Conservation (phyloP, 2,888 invertebrate species). For the Parnassius mnemosyne region DNA sequence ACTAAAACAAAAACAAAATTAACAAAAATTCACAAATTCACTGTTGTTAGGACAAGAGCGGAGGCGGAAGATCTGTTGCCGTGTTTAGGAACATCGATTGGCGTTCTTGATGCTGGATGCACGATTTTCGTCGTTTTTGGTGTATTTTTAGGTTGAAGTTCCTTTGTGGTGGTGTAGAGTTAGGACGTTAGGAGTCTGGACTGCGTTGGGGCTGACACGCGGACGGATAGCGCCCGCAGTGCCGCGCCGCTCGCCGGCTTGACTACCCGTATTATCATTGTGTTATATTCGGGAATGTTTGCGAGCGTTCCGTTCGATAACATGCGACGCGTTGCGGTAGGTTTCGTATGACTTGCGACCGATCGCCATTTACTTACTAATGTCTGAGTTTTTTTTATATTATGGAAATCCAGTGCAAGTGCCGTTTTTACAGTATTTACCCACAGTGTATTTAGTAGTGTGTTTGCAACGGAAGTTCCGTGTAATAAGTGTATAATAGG, state of each 20-base stretch:
- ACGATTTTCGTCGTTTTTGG: slow-evolving; percentile 38
- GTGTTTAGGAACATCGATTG: slow-evolving; percentile 77
- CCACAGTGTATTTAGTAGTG: slow-evolving; percentile 27
- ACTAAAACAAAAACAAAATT: slow-evolving; percentile 38
- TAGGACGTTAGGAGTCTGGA: slow-evolving; percentile 56
- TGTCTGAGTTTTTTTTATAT: slow-evolving; percentile 44
- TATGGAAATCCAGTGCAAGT: slow-evolving; percentile 30
- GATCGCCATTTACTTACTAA: slow-evolving; percentile 39
- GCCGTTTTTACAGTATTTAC: slow-evolving; percentile 30
- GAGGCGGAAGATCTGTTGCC: slow-evolving; percentile 74
- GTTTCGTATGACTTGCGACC: slow-evolving; percentile 49
- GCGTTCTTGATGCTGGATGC: slow-evolving; percentile 39
- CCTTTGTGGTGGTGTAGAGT: slow-evolving; percentile 41
- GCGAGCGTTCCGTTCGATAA: slow-evolving; percentile 45
- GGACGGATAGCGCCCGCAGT: slow-evolving; percentile 68
- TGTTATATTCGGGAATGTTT: slow-evolving; percentile 34
- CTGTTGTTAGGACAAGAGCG: slow-evolving; percentile 58
- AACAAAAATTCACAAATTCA: slow-evolving; percentile 60
- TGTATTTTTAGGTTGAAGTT: slow-evolving; percentile 37
- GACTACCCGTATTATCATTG: slow-evolving; percentile 47
- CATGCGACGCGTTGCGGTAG: slow-evolving; percentile 65
- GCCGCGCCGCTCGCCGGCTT: slow-evolving; percentile 69
- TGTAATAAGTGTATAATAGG: slow-evolving; percentile 31
- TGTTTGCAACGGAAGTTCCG: slow-evolving; percentile 30
- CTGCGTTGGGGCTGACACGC: slow-evolving; percentile 56